These are phyloP conservation scores for Macropus fuliginosus DNA, from an alignment of 2,797 vertebrate genomes.

Conservation along the genomic window DNA sequence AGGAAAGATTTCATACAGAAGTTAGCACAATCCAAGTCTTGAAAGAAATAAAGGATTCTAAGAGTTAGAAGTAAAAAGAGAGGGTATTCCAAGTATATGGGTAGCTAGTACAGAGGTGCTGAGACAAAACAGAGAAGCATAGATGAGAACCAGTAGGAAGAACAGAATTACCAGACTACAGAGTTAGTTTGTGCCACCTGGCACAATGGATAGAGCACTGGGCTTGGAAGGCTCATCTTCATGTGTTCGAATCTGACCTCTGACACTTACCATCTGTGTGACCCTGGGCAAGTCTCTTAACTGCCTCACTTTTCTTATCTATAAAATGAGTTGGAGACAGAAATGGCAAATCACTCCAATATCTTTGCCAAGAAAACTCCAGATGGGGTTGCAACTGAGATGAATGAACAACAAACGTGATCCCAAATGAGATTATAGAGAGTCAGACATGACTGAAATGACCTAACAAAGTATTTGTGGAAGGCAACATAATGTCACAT, in stretches of 20 bases:
- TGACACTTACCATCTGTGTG: background rate
- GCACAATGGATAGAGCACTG: background rate
- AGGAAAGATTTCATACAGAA: background rate
- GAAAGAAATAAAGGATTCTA: background rate
- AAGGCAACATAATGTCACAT: background rate
- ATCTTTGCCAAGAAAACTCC: background rate
- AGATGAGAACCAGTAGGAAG: background rate
- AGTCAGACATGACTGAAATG: too few species aligned
- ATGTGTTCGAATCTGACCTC: background rate
- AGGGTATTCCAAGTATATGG: background rate
- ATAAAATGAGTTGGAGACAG: background rate
- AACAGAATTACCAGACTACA: background rate
- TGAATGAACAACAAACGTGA: too few species aligned
- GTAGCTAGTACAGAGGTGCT: background rate
- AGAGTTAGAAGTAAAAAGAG: background rate
- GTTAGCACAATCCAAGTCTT: background rate
- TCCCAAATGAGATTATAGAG: too few species aligned
- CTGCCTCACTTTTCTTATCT: background rate
- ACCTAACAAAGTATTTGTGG: background rate
- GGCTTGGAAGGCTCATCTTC: background rate
- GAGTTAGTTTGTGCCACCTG: background rate
- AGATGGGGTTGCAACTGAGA: background rate
- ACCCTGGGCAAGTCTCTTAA: background rate
- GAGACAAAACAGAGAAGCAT: background rate
- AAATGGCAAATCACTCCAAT: background rate